Base-by-base conservation (phyloP, 1,140 invertebrate genomes). In the Tetramorium simillimum region DNA sequence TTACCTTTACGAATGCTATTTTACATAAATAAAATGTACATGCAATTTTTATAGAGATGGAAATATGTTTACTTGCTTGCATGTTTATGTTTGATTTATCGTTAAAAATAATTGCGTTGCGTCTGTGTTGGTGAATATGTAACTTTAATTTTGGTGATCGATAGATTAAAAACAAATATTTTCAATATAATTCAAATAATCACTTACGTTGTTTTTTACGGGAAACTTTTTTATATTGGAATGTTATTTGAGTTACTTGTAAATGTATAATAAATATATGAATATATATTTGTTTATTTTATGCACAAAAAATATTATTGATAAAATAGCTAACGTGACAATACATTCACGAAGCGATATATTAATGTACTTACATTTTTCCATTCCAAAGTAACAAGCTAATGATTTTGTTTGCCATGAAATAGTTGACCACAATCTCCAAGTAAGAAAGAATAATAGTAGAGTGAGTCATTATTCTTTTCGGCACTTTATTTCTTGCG, bases 401-500 rank as follows among this genome's bases (percentile, higher is more conserved):
- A 77, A 43, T 40, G 21, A 76, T 43, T 62, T 62, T 46, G 56
- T 18, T 43, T 43, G 21, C 21, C 43, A 9, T 18, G 10, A 56
- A 75, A 37, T 21, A 58, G 10, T 4, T 37, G 28, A 6, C 5
- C 10, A n/a, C 21, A 46, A 33, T 46, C 18, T 43, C 12, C 40
- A 46, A 63, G 40, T 63, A 33, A 33, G 43, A 63, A 33, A 33
- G 43, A 63, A 62, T 28, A 21, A 10, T 4, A 60, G 18, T 46
- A 43, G 21, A 56, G 78, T 53, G 33, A 70, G 78, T 33, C 49
- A 21, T 81, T 70, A 56, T 56, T 70, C 49, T 43, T 70, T 81
- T 70, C 21, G 63, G 37, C 37, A 70, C 18, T 81, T 81, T 43
- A 70, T 46, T 89, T 65, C 76, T 70, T 53, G 65, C 62, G 28